These are phyloP conservation scores for Cisticola juncidis DNA, from an alignment of 2,113 vertebrate genomes.

Conservation along the genomic window DNA sequence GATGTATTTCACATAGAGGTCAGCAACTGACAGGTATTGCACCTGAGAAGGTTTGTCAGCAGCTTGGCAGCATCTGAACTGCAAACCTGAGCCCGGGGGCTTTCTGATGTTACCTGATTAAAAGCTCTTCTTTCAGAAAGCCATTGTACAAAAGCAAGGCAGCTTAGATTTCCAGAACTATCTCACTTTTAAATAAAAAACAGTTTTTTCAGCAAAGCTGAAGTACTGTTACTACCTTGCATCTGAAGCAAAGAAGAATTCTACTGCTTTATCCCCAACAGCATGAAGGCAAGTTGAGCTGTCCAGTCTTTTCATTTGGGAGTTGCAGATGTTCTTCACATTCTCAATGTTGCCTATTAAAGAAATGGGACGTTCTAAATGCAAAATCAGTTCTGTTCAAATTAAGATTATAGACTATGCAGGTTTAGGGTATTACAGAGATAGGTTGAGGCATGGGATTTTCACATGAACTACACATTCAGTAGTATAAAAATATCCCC, in stretches of 20 bases:
- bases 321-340: constrained; percentile 74
- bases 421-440: not conserved
- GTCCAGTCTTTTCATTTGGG: constrained; percentile 76
- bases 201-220: not conserved
- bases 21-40: not conserved
- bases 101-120: not conserved
- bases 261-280: constrained; percentile 84
- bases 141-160: not conserved
- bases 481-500: not conserved
- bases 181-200: not conserved
- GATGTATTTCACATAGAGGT: not conserved
- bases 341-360: constrained; percentile 74
- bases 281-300: constrained; percentile 81
- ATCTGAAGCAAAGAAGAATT: constrained; percentile 96
- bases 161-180: not conserved
- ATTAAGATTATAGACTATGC: not conserved
- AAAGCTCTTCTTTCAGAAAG: not conserved
- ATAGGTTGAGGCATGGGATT: not conserved
- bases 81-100: not conserved
- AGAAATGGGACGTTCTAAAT: not conserved
- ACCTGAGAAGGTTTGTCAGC: not conserved
- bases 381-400: not conserved
- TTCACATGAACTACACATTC: not conserved
- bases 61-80: not conserved
- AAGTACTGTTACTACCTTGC: constrained; percentile 82